Evolutionary conservation across 2,113 vertebrate genomes (phyloP).

Genomic region (Dasypus novemcinctus): DNA sequence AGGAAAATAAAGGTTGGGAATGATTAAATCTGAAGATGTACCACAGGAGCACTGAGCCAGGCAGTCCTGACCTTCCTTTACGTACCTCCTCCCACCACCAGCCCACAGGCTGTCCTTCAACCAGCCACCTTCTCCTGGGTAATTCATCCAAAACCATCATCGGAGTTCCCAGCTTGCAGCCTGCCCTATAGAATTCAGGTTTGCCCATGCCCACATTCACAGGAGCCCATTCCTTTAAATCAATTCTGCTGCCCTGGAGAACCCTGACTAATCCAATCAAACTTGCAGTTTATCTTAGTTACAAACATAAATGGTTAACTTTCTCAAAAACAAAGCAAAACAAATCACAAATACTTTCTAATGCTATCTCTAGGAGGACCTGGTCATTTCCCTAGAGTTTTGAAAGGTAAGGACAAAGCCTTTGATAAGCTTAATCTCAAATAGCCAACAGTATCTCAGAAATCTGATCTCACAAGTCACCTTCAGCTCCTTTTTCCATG

Average conservation of each 20-base stretch:
- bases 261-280: background rate
- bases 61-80: no score
- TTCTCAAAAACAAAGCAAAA: no score
- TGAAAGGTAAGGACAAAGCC: background rate
- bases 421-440: conserved; percentile 3
- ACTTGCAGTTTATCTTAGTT: conserved; percentile 4
- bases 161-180: no score
- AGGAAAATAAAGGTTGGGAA: background rate
- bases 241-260: no score
- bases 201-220: no score
- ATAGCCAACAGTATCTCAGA: background rate
- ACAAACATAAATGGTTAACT: background rate
- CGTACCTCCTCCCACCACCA: accelerated
- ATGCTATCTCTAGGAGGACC: background rate
- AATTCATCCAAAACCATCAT: no score
- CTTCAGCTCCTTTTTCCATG: conserved; percentile 28
- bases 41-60: accelerated
- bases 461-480: background rate
- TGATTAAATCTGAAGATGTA: background rate
- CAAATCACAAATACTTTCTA: background rate
- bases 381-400: background rate
- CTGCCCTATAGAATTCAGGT: no score
- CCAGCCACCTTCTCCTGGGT: no score
- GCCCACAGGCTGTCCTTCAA: background rate
- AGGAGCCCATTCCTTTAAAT: no score